Percentiles rank a stretch among this genome's conserved stretches.
Conservation (phyloP, 1,140 invertebrate genomes). For the Hydropsyche tenuis region DNA sequence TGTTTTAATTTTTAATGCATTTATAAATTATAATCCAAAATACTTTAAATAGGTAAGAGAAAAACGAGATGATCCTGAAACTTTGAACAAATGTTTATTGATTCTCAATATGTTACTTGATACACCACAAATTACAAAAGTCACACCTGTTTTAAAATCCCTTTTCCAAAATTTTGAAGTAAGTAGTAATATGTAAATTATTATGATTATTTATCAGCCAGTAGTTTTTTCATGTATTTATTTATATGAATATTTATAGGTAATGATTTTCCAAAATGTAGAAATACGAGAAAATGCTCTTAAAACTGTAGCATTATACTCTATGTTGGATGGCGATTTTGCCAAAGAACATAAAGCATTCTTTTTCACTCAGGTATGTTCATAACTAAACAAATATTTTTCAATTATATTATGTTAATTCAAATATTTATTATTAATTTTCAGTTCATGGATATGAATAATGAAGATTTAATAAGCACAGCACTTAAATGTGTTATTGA, state of each 20-base stretch:
- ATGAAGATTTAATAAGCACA: slow-evolving; percentile 55
- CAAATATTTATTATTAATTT: neutral
- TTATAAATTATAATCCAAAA: neutral
- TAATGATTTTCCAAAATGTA: slow-evolving; percentile 55
- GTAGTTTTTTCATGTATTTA: neutral
- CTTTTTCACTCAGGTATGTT: slow-evolving; percentile 60
- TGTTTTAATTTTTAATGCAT: neutral
- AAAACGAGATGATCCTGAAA: slow-evolving; percentile 55
- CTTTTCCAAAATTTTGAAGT: slow-evolving; percentile 62
- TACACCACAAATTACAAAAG: slow-evolving; percentile 56
- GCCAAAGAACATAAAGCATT: slow-evolving; percentile 60
- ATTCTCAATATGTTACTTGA: slow-evolving; percentile 59
- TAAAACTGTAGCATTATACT: slow-evolving; percentile 59
- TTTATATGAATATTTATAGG: slow-evolving; percentile 50
- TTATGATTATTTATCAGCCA: neutral
- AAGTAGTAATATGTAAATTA: slow-evolving; percentile 17
- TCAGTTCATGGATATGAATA: slow-evolving; percentile 44
- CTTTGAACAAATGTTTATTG: slow-evolving; percentile 58
- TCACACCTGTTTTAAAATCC: slow-evolving; percentile 58
- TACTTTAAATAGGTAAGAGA: slow-evolving; percentile 51
- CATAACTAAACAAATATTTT: too few species aligned
- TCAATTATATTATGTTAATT: slow-evolving; percentile 24
- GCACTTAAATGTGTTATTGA: slow-evolving; percentile 58
- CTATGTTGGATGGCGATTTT: slow-evolving; percentile 60
- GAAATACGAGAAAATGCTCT: slow-evolving; percentile 58